Percentiles rank a stretch among this genome's conserved stretches.
Conservation (phyloP, 2,113 vertebrate species). For the Heterocephalus glaber region DNA sequence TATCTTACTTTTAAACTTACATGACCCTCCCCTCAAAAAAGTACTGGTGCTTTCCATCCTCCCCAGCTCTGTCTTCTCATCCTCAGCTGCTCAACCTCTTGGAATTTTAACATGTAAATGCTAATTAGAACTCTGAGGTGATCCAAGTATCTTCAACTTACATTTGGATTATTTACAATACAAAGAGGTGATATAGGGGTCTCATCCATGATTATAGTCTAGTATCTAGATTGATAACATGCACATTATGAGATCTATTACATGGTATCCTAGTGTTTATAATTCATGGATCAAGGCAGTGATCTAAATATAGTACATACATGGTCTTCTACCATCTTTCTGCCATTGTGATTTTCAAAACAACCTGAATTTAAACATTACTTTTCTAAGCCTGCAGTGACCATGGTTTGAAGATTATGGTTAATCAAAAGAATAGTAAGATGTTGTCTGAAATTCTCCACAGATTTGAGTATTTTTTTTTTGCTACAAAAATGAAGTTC, state of each 20-base stretch:
- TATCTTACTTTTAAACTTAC: conserved; percentile 29
- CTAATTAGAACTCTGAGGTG: neutral
- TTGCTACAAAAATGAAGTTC: conserved; percentile 11
- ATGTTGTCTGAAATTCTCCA: neutral
- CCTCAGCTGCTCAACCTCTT: neutral
- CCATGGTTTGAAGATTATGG: neutral
- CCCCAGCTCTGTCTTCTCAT: neutral
- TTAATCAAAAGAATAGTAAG: conserved; percentile 42
- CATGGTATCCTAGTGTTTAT: neutral
- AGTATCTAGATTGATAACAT: neutral
- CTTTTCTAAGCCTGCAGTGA: conserved; percentile 27
- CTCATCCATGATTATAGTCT: neutral
- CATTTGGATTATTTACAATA: neutral
- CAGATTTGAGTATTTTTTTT: conserved; percentile 31
- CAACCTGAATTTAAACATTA: conserved; percentile 35
- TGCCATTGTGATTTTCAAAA: conserved; percentile 13
- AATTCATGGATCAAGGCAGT: neutral
- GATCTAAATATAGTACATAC: neutral
- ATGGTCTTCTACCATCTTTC: neutral
- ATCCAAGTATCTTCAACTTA: neutral
- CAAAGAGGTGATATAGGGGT: neutral
- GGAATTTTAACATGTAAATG: conserved; percentile 37
- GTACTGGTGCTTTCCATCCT: neutral
- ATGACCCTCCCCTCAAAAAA: neutral
- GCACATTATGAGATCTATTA: neutral